These are phyloP conservation scores for Gobio occitaniae DNA, from an alignment of 2,797 vertebrate genomes.

Conservation along the genomic window DNA sequence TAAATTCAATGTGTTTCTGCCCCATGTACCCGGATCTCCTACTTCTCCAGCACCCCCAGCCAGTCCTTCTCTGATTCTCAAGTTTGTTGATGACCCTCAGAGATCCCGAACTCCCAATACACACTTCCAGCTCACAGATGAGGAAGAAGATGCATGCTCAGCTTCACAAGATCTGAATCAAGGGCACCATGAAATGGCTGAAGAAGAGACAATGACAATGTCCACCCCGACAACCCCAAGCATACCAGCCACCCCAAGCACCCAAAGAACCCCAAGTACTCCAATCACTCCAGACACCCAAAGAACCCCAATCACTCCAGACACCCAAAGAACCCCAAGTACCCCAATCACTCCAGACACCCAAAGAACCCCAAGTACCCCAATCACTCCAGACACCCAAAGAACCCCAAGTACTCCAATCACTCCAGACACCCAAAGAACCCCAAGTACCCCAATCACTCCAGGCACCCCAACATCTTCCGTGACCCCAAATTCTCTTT, in stretches of 20 bases:
- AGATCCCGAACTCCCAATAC: background rate
- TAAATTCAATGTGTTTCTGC: conserved; percentile 54
- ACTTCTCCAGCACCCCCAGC: conserved; percentile 50
- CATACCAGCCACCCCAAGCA: conserved; percentile 47
- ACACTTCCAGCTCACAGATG: background rate
- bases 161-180: background rate
- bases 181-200: background rate
- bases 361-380: no score
- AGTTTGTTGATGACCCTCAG: background rate
- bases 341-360: no score
- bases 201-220: conserved; percentile 17
- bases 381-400: no score
- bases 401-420: background rate
- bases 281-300: background rate
- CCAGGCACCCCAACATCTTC: conserved; percentile 46
- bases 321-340: no score
- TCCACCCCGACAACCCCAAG: conserved; percentile 5
- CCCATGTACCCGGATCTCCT: conserved; percentile 53
- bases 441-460: conserved; percentile 27
- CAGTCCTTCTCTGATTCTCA: conserved; percentile 49
- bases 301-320: no score
- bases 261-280: background rate
- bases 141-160: background rate
- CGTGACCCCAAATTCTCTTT: conserved; percentile 57
- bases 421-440: conserved; percentile 37